phyloP scores from a whole-genome alignment of 2,888 invertebrate genomes.

The Cataglyphis albicans region DNA sequence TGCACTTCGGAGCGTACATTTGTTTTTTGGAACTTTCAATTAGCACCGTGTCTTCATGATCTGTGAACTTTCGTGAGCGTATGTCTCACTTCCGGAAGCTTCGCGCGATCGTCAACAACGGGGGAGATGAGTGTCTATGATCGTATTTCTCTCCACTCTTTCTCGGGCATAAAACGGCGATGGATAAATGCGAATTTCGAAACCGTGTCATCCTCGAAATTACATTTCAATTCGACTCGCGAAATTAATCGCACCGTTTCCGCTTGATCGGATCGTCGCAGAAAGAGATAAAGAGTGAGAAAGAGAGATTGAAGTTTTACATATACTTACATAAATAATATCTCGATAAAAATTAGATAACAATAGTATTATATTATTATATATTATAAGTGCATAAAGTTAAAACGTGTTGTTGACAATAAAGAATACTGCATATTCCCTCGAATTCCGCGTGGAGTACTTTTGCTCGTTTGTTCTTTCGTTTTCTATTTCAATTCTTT shows the following conservation, averaged over 20 bases:
- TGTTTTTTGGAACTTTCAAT: conserved; percentile 80
- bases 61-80: conserved; percentile 54
- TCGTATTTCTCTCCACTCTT: conserved; percentile 15
- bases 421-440: conserved; percentile 70
- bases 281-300: background rate
- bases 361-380: conserved; percentile 48
- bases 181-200: conserved; percentile 8
- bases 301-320: conserved; percentile 35
- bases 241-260: conserved; percentile 9
- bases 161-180: conserved; percentile 18
- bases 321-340: conserved; percentile 49
- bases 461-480: conserved; percentile 21
- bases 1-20: conserved; percentile 54
- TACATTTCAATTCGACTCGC: conserved; percentile 11
- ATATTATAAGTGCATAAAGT: conserved; percentile 62
- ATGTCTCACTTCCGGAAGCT: conserved; percentile 56
- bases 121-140: conserved; percentile 48
- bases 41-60: conserved; percentile 82
- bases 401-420: conserved; percentile 62
- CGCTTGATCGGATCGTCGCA: conserved; percentile 23
- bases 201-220: conserved; percentile 25
- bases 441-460: conserved; percentile 57
- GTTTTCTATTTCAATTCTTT: background rate
- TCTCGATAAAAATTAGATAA: conserved; percentile 67
- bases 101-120: conserved; percentile 56